These are phyloP conservation scores for Stegodyphus dumicola DNA, from an alignment of 1,140 invertebrate species.

Conservation along the genomic window DNA sequence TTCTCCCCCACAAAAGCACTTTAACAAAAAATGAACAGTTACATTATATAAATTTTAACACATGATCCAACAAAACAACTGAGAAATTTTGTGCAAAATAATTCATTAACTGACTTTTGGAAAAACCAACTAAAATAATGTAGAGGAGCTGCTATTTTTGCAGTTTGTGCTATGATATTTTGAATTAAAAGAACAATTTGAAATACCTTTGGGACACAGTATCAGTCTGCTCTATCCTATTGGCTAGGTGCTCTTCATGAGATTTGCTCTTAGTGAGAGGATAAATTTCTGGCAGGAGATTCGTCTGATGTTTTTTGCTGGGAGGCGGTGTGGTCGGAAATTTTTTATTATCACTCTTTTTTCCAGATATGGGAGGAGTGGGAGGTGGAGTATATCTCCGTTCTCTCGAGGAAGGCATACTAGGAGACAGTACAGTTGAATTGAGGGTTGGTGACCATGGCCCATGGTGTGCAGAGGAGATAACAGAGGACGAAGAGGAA, in stretches of 20 bases:
- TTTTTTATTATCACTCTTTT: conserved; percentile 69
- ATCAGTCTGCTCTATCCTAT: conserved; percentile 72
- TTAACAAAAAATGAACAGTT: too few relatives aligned
- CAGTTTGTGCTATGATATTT: too few relatives aligned
- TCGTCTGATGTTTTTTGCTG: conserved; percentile 77
- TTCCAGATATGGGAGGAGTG: conserved; percentile 71
- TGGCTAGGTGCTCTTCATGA: conserved; percentile 88
- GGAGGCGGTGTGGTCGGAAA: conserved; percentile 85
- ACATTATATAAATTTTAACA: too few relatives aligned
- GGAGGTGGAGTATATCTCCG: conserved; percentile 73
- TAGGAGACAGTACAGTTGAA: conserved; percentile 63
- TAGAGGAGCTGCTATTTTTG: too few relatives aligned
- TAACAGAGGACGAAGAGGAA: conserved; percentile 58
- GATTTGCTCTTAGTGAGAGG: conserved; percentile 90
- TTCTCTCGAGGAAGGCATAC: conserved; percentile 63
- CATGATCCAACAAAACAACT: too few relatives aligned
- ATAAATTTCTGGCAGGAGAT: conserved; percentile 72
- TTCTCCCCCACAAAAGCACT: too few relatives aligned
- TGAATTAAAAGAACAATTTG: too few relatives aligned
- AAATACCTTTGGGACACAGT: conserved; percentile 64
- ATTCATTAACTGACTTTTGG: too few relatives aligned
- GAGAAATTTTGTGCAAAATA: too few relatives aligned
- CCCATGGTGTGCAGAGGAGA: conserved; percentile 57
- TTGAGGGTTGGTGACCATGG: conserved; percentile 64
- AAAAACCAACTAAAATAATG: too few relatives aligned